Evolutionary conservation across 2,888 invertebrate genomes (phyloP), one percentile per base, ranked within the genome.

Genomic region (Antheraea assamensis): DNA sequence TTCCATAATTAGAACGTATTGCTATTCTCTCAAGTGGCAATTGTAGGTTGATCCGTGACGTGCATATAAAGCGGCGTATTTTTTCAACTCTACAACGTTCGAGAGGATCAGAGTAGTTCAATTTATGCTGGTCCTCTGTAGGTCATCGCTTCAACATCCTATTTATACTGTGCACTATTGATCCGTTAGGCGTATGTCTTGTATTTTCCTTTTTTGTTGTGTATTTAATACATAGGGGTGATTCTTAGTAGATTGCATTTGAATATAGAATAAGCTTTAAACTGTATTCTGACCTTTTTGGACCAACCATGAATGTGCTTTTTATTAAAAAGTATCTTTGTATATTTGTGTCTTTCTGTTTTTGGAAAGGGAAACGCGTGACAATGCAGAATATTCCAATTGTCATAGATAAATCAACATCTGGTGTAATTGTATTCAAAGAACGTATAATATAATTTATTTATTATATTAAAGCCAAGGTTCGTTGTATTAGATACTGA

Each of bases 91-190:
- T 4, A 30, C 61, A 64, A 24, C 4, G 35, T 19, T 3, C 21
- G 5, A 52, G 35, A 19, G 70, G 31, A 47, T 70, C 24, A 42
- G 19, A 74, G 31, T 15, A 66, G 78, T 52, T 76, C 78, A 72
- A 1, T 64, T 42, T 72, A 74, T 19, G 42, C 27, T 74, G 76
- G 77, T 71, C 30, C 58, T 17, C 70, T 72, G 74, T 77, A 78
- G 84, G 83, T 84, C 83, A 83, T 79, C 79, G 81, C 80, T 81
- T 85, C 78, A 76, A 77, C 82, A 82, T 78, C 80, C 88, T 88
- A 88, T 88, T 87, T 84, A 86, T 87, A 83, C 75, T 87, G n/a
- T n/a, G 88, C 87, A 83, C 75, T 83, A 88, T 86, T 81, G 87
- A 88, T 76, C 80, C 74, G 64, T 30, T 21, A 72, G 70, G n/a